These are phyloP conservation scores for Campoplex nolae DNA, from an alignment of 2,888 invertebrate genomes.

Conservation along the genomic window DNA sequence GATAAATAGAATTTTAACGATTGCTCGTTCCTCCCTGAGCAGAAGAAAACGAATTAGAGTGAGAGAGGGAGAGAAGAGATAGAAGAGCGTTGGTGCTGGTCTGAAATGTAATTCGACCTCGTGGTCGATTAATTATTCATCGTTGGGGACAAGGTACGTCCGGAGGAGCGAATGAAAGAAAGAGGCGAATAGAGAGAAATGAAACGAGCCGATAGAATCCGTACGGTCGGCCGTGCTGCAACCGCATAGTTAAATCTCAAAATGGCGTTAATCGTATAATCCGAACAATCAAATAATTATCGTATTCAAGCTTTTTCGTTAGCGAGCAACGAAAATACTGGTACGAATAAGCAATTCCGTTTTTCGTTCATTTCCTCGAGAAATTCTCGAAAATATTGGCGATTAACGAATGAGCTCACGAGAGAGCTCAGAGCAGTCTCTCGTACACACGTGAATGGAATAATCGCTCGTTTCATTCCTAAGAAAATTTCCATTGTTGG, in stretches of 20 bases:
- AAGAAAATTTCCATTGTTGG: constrained; percentile 26
- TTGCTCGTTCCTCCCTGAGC: constrained; percentile 18
- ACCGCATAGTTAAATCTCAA: neutral
- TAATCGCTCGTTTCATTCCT: constrained; percentile 11
- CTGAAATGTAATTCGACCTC: constrained; percentile 69
- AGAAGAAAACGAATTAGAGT: neutral
- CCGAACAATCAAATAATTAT: neutral
- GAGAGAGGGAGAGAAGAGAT: neutral
- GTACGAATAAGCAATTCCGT: neutral
- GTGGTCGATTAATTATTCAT: constrained; percentile 71
- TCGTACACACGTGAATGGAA: constrained; percentile 12
- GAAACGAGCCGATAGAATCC: neutral
- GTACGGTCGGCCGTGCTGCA: neutral
- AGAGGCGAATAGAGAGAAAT: constrained; percentile 28
- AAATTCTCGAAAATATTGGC: constrained; percentile 31
- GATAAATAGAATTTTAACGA: constrained; percentile 35
- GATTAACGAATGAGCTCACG: constrained; percentile 41
- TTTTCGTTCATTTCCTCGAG: constrained; percentile 14
- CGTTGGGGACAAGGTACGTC: constrained; percentile 67
- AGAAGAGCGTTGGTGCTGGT: constrained; percentile 43
- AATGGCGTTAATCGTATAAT: neutral
- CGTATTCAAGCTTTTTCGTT: neutral
- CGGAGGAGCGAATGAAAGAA: constrained; percentile 55
- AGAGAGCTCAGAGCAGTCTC: constrained; percentile 10
- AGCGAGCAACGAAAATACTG: neutral